Conservation (phyloP, 2,113 vertebrate genomes). For the Salvelinus fontinalis region DNA sequence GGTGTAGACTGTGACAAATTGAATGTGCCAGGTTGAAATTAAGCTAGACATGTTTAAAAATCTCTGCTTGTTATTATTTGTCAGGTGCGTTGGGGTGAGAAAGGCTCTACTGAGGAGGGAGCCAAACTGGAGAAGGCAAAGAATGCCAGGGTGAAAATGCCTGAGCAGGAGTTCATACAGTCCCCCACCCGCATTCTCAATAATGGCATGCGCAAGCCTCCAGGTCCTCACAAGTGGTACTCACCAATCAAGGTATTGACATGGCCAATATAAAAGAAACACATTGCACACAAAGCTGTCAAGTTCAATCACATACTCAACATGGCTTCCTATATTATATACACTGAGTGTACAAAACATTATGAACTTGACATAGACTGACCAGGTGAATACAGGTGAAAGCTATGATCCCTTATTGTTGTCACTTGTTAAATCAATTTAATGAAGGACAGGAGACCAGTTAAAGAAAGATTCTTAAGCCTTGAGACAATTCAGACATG, state of each 20-base stretch:
- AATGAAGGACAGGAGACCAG: no score
- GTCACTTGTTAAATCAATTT: no score
- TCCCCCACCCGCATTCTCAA: conserved; percentile 81
- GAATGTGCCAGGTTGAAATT: neutral
- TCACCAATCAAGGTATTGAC: conserved; percentile 90
- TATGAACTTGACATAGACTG: no score
- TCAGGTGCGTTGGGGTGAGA: conserved; percentile 98
- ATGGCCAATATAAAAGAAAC: neutral
- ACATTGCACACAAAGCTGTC: neutral
- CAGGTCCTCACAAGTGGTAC: conserved; percentile 88
- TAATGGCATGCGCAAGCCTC: conserved; percentile 80
- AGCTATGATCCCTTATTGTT: no score
- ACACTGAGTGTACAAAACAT: no score
- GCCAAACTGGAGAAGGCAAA: conserved; percentile 97
- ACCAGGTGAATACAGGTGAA: no score
- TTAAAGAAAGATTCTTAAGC: no score
- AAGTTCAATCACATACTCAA: neutral
- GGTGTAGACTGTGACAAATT: no score
- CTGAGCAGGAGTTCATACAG: conserved; percentile 87
- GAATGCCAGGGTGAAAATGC: conserved; percentile 96
- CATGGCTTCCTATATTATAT: neutral
- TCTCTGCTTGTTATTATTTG: neutral
- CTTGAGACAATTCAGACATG: no score
- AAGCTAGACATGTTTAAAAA: neutral
- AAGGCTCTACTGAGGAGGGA: conserved; percentile 95